Evolutionary conservation across 2,888 invertebrate genomes (phyloP).

Genomic region (Noctua janthina): DNA sequence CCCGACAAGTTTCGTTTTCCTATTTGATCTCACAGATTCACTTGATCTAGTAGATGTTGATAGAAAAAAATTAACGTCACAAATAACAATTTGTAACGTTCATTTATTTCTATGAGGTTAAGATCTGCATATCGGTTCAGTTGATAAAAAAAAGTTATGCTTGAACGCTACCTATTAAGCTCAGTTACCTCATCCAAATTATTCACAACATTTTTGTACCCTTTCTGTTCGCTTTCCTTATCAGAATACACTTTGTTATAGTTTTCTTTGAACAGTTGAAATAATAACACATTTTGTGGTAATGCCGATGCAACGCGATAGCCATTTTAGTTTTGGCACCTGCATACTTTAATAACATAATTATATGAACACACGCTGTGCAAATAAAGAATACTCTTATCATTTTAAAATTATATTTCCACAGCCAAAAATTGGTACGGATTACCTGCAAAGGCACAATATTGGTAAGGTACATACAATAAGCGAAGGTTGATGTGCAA

Average conservation of each 20-base stretch:
- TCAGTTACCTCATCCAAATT: conserved; percentile 72
- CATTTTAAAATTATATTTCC: not conserved
- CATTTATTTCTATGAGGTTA: too few relatives aligned
- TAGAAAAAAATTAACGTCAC: too few relatives aligned
- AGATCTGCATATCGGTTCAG: conserved; percentile 78
- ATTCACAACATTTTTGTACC: conserved; percentile 71
- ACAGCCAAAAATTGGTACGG: not conserved
- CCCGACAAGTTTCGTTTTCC: too few relatives aligned
- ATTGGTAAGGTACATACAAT: not conserved
- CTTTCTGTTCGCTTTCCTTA: conserved; percentile 66
- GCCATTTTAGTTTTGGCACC: not conserved
- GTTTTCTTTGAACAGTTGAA: conserved; percentile 73
- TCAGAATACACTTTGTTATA: conserved; percentile 74
- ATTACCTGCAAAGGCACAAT: not conserved
- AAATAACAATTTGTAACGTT: too few relatives aligned
- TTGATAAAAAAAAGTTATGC: conserved; percentile 67
- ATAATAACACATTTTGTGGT: conserved; percentile 57
- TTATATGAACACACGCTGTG: conserved; percentile 2
- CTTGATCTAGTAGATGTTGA: not conserved
- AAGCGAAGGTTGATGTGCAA: not conserved
- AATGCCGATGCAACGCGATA: too few relatives aligned
- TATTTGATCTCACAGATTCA: too few relatives aligned
- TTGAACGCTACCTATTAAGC: conserved; percentile 68
- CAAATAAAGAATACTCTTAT: not conserved
- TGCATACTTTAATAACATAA: not conserved